A percentile compares a stretch with the other conserved stretches of the same genome.
phyloP scores from a whole-genome alignment of 1,140 invertebrate genomes.

The Charaxes varanes region DNA sequence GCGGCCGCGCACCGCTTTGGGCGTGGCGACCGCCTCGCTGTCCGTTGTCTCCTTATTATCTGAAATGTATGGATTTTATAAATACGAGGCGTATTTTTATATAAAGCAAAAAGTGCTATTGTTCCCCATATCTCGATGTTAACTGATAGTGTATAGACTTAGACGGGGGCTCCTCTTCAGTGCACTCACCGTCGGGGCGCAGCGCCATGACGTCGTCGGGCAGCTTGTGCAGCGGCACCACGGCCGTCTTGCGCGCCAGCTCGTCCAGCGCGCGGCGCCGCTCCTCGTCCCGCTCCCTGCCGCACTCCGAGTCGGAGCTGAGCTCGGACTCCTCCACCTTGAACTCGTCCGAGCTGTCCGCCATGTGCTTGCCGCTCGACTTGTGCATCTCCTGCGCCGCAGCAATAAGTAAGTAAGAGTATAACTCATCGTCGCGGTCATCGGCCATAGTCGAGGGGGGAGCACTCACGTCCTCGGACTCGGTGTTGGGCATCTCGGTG shows the following conservation, averaged over 20 bases:
- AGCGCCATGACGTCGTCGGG: constrained; percentile 44
- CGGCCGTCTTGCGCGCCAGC: constrained; percentile 26
- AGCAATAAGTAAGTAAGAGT: constrained; percentile 1
- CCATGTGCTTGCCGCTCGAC: constrained; percentile 71
- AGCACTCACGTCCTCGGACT: constrained; percentile 78
- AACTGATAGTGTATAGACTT: no score
- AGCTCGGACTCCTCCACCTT: constrained; percentile 45
- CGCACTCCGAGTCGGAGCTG: constrained; percentile 42
- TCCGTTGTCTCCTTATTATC: not conserved
- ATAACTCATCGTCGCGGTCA: not conserved
- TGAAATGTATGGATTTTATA: not conserved
- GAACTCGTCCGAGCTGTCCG: constrained; percentile 72
- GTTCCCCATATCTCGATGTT: no score
- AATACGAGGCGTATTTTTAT: no score
- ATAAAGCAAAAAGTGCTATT: no score
- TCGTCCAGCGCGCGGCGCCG: constrained; percentile 24
- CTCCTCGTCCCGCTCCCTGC: constrained; percentile 38
- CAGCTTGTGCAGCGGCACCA: constrained; percentile 57
- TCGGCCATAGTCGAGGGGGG: not conserved
- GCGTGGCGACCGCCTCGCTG: constrained; percentile 4
- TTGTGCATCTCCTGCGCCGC: constrained; percentile 73
- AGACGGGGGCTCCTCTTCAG: no score
- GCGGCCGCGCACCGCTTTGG: constrained; percentile 26
- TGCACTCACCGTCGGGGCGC: not conserved
- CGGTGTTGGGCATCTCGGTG: constrained; percentile 80